Conservation (phyloP, 2,888 invertebrate species). For the Megamerina dolium region DNA sequence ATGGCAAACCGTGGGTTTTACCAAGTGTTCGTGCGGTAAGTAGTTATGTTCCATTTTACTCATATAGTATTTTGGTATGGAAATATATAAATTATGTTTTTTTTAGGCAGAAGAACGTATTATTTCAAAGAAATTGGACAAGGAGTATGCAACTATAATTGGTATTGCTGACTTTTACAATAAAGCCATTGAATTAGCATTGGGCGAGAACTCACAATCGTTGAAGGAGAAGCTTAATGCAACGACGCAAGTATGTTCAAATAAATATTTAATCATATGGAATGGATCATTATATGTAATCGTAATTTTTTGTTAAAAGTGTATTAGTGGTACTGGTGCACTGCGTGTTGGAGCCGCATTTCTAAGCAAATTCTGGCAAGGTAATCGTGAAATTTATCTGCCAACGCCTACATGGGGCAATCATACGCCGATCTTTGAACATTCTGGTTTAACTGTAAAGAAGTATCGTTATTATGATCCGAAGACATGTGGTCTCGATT, state of each 20-base stretch:
- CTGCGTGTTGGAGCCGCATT: conserved; percentile 89
- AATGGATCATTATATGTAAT: no score
- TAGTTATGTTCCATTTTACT: no score
- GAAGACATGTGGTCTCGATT: conserved; percentile 89
- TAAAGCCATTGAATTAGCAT: conserved; percentile 77
- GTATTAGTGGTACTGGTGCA: conserved; percentile 96
- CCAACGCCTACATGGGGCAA: conserved; percentile 98
- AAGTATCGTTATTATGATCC: conserved; percentile 92
- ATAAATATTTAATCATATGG: no score
- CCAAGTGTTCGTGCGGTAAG: conserved; percentile 74
- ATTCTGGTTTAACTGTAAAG: conserved; percentile 76
- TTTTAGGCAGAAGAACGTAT: conserved; percentile 77
- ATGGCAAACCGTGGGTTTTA: conserved; percentile 91
- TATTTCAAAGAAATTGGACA: conserved; percentile 64
- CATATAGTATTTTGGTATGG: no score
- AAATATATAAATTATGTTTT: no score
- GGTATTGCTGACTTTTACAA: conserved; percentile 81
- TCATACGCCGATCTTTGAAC: conserved; percentile 91
- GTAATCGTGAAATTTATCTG: conserved; percentile 76
- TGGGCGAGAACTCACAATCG: conserved; percentile 70
- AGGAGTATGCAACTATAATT: conserved; percentile 92
- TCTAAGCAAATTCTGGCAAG: conserved; percentile 71
- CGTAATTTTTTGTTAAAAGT: conserved; percentile 48
- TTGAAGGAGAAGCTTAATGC: conserved; percentile 64
- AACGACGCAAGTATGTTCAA: conserved; percentile 60